These are phyloP conservation scores for Trichonephila clavata DNA, from an alignment of 1,140 invertebrate species.

Conservation along the genomic window DNA sequence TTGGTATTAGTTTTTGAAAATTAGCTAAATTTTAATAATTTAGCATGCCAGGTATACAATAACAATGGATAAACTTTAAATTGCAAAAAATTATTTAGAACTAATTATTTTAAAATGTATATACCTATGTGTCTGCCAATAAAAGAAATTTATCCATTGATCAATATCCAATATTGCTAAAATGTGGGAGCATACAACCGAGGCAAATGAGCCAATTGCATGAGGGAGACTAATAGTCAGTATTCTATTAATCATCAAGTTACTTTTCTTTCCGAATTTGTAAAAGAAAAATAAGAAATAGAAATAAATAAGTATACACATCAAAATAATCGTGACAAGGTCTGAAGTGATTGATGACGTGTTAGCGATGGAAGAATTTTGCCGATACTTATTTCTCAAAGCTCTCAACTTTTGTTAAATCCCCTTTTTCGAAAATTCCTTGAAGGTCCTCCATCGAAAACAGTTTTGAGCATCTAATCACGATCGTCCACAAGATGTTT, in stretches of 20 bases:
- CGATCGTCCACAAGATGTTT: not conserved
- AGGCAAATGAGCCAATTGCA: not conserved
- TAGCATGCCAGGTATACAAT: too few relatives aligned
- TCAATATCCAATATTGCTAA: not conserved
- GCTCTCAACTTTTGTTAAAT: constrained; percentile 69
- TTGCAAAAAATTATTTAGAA: too few relatives aligned
- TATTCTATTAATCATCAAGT: not conserved
- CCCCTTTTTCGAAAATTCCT: constrained; percentile 57
- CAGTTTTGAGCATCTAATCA: constrained; percentile 57
- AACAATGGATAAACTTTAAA: too few relatives aligned
- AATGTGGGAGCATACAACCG: constrained; percentile 5
- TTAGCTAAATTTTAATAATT: too few relatives aligned
- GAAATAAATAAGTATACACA: constrained; percentile 58
- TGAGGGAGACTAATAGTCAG: not conserved
- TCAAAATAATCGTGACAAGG: constrained; percentile 50
- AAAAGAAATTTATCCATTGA: too few relatives aligned
- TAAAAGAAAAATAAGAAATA: constrained; percentile 16
- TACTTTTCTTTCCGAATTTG: too few relatives aligned
- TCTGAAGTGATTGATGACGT: constrained; percentile 53
- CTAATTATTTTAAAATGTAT: too few relatives aligned
- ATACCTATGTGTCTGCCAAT: too few relatives aligned
- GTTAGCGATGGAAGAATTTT: constrained; percentile 39
- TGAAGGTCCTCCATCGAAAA: not conserved
- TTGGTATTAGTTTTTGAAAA: too few relatives aligned
- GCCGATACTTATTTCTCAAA: constrained; percentile 63